phyloP scores from a whole-genome alignment of 2,797 vertebrate genomes.

The Poeciliopsis infans region DNA sequence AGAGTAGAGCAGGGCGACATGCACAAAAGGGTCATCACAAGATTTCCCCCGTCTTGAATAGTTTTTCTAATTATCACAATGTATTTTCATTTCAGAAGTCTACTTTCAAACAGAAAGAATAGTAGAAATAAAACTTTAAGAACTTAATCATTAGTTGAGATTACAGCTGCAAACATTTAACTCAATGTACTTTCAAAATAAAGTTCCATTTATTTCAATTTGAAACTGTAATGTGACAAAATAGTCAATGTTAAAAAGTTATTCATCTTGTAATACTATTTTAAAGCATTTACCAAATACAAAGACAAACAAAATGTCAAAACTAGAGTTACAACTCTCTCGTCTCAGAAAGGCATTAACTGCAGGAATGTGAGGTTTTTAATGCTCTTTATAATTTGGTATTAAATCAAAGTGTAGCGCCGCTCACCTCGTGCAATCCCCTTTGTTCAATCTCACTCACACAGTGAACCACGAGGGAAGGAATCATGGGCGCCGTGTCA shows the following conservation, averaged over 20 bases:
- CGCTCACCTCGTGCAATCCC: constrained; percentile 90
- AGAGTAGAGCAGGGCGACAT: neutral
- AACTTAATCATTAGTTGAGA: neutral
- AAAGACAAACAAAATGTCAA: constrained; percentile 41
- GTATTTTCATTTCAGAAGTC: neutral
- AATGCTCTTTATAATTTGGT: constrained; percentile 6
- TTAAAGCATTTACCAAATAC: too few relatives aligned
- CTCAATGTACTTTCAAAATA: neutral
- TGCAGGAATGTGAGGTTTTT: constrained; percentile 11
- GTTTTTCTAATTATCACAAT: neutral
- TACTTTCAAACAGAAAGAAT: neutral
- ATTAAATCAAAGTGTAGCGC: neutral
- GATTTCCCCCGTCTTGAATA: neutral
- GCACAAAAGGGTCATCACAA: neutral
- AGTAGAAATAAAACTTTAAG: neutral
- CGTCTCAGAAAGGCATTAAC: constrained; percentile 21
- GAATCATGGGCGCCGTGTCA: constrained; percentile 92
- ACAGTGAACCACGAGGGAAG: constrained; percentile 92
- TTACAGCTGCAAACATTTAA: neutral
- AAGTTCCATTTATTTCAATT: neutral
- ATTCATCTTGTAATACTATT: too few relatives aligned
- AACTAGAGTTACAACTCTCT: constrained; percentile 39
- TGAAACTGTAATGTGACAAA: neutral
- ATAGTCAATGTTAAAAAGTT: neutral
- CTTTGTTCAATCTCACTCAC: constrained; percentile 96